Conservation (phyloP, 2,797 vertebrate species). For the Sebastes kiyomatsui region DNA sequence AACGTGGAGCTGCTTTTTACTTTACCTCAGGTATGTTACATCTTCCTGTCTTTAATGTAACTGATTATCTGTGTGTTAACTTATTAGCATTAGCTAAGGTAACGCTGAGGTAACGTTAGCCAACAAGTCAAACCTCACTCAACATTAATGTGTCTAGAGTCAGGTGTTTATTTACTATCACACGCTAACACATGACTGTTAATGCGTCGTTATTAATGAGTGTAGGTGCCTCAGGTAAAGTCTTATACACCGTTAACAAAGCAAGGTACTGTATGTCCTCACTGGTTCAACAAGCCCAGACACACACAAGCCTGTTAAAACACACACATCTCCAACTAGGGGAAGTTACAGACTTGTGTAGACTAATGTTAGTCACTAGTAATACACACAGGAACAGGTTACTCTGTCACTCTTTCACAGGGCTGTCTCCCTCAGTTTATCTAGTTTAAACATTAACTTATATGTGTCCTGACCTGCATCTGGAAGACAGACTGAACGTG, state of each 20-base stretch:
- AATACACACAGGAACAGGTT: neutral
- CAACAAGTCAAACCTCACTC: neutral
- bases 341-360: neutral
- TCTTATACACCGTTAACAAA: neutral
- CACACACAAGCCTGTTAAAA: neutral
- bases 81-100: slow-evolving; percentile 5
- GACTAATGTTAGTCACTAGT: neutral
- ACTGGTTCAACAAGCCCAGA: neutral
- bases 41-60: neutral
- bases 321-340: neutral
- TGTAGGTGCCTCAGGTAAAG: slow-evolving; percentile 4
- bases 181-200: too few species aligned
- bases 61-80: neutral
- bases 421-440: neutral
- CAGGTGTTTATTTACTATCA: neutral
- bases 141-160: neutral
- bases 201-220: neutral
- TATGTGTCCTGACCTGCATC: neutral
- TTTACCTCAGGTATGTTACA: slow-evolving; percentile 38
- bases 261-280: neutral
- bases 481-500: neutral
- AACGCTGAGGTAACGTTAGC: slow-evolving; percentile 7
- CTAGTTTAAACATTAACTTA: slow-evolving; percentile 21
- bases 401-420: neutral
- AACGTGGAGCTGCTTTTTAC: neutral